Base-by-base conservation (phyloP, 2,888 invertebrate genomes). In the Heteromyza rotundicornis region DNA sequence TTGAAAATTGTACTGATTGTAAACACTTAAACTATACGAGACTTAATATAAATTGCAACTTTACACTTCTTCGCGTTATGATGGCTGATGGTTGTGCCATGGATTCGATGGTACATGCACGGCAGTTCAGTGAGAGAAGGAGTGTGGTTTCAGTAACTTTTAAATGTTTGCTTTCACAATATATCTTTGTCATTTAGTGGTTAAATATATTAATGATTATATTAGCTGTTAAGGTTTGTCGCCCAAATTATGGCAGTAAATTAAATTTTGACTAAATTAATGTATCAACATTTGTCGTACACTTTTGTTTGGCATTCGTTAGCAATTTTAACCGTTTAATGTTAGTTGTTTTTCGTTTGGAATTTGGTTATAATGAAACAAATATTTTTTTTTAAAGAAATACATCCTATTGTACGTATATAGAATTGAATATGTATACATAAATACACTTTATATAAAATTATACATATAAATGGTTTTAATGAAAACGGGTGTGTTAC, bases 381-480 rank as follows among this genome's bases (percentile, higher is more conserved):
- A n/a, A 40, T n/a, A n/a, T n/a, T 3, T 40, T 32, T 5, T 8
- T 8, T 32, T 5, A 32, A 32, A 32, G 32, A 32, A 32, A 8
- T 32, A 32, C 50, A 57, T 57, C 53, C 44, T 53, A 53, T 32
- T 57, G 32, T 27, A 24, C 47, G 56, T 56, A 51, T 60, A 51
- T 51, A 40, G 16, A 7, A 19, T 51, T 56, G 56, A 44, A 56
- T 56, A 55, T 50, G 50, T 20, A 60, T 60, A 60, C 60, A 56
- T 60, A 60, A 60, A 60, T 60, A 60, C 56, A 60, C 51, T 60
- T 56, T 60, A 60, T 60, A 60, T 51, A 44, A 44, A 55, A n/a
- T 5, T 17, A 10, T 17, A 19, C n/a, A n/a, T 16, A 49, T 10
- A 10, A n/a, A 2, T 2, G 17, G 16, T 49, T 19, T 49, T 49